Base-by-base conservation (phyloP, 2,113 vertebrate species). In the Brachirus orientalis region DNA sequence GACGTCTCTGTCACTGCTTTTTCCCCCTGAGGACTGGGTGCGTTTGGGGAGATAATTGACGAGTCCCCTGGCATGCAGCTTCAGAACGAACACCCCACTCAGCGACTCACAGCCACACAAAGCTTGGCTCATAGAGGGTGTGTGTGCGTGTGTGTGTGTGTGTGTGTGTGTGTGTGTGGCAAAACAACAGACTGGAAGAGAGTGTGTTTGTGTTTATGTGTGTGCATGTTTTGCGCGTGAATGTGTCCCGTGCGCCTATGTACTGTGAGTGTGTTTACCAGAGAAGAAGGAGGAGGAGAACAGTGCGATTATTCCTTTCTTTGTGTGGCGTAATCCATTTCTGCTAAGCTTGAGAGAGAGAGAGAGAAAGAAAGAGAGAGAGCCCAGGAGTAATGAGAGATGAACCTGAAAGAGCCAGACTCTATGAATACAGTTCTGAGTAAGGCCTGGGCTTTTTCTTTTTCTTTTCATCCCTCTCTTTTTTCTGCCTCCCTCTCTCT, bases 41-140 rank as follows among this genome's bases (percentile, higher is more conserved):
- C 86, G 79, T 92, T 90, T 89, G 90, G 88, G 90, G 88, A 92
- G 91, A 92, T 92, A 93, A 93, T 93, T 92, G 90, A 92, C 88
- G 89, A 92, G 92, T 93, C 90, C 90, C 89, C 71, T 89, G 90
- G 89, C 88, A 87, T 83, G 89, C 74, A 87, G 76, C 53, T 70
- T 81, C 75, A 58, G 81, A 88, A 69, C 50, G 77, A 89, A 77
- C 79, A 50, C 83, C 80, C 84, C 85, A 84, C 80, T 85, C 82
- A 84, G 80, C 61, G 64, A 86, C 80, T 86, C 85, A 58, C 70
- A 88, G 77, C 60, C 86, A 77, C 83, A 85, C 83, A 90, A 85
- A 86, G 78, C 80, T 72, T 41, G n/a, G 66, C 80, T 80, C 69
- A 46, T 69, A 77, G 55, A 17, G n/a, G n/a, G n/a, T n/a, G n/a